Conservation (phyloP, 92 coral and sea anemone species). For the Phenganax subtilis region DNA sequence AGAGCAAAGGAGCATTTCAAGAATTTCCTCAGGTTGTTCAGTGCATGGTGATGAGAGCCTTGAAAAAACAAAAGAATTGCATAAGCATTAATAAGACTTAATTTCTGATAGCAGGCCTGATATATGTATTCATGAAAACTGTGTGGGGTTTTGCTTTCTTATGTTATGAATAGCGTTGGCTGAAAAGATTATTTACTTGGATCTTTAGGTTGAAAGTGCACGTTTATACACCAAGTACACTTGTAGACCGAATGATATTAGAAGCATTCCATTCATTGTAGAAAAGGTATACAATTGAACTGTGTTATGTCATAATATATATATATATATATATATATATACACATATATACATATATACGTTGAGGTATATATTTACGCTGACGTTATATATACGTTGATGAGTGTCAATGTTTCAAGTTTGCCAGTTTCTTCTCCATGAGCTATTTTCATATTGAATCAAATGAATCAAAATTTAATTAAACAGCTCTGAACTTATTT, state of each 20-base stretch:
- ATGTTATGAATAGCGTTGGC: not conserved
- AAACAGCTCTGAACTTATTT: not conserved
- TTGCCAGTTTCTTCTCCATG: too few species aligned
- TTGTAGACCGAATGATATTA: conserved; percentile 77
- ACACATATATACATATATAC: too few species aligned
- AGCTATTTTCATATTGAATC: too few species aligned
- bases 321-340: too few species aligned
- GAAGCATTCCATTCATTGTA: conserved; percentile 72
- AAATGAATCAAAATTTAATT: not conserved
- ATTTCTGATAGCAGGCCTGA: too few species aligned
- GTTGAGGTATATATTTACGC: too few species aligned
- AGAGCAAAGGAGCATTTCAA: conserved; percentile 89
- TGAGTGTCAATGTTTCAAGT: too few species aligned
- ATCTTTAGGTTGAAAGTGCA: conserved; percentile 72
- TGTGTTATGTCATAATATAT: too few species aligned
- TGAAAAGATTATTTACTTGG: not conserved
- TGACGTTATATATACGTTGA: too few species aligned
- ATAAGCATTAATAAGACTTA: too few species aligned
- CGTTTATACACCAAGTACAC: conserved; percentile 76
- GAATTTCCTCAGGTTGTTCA: conserved; percentile 78
- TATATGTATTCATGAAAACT: too few species aligned
- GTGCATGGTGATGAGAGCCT: not conserved
- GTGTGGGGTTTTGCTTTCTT: not conserved
- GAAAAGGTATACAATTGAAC: conserved; percentile 58
- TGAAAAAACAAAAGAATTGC: not conserved